Evolutionary conservation across 2,113 vertebrate species (phyloP).

Genomic region (Microcebus ravelobensis): DNA sequence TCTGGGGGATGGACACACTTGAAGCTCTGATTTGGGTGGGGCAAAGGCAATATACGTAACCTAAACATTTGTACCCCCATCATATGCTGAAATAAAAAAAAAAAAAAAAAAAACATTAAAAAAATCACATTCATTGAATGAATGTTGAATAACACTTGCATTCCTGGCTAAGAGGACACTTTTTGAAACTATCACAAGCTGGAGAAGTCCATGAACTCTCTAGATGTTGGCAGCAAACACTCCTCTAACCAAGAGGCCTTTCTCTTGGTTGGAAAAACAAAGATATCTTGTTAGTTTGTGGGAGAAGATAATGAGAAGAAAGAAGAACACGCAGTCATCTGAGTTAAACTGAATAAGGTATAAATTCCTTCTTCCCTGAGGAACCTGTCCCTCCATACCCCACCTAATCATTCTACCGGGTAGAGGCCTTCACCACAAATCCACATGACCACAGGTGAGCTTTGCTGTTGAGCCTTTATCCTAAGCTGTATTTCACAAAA

Average conservation of each 20-base stretch:
- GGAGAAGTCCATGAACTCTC: background rate
- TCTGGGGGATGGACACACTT: no score
- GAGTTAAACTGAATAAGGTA: background rate
- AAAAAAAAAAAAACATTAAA: no score
- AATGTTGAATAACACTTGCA: background rate
- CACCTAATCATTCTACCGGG: background rate
- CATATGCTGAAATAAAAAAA: no score
- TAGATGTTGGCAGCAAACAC: background rate
- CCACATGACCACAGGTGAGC: background rate
- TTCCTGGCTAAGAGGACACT: background rate
- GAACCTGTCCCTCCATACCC: background rate
- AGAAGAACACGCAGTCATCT: background rate
- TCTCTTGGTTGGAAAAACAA: background rate
- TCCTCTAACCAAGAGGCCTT: background rate
- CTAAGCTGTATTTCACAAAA: constrained; percentile 15
- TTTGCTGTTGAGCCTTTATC: background rate
- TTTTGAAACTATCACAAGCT: background rate
- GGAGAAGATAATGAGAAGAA: background rate
- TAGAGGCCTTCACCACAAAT: background rate
- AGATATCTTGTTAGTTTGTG: background rate
- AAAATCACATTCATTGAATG: background rate
- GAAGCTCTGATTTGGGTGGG: no score
- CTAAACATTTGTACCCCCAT: no score
- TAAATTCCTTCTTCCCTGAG: background rate
- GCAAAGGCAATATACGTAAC: no score